Conservation (phyloP, 2,113 vertebrate species). For the Amia ocellicauda region DNA sequence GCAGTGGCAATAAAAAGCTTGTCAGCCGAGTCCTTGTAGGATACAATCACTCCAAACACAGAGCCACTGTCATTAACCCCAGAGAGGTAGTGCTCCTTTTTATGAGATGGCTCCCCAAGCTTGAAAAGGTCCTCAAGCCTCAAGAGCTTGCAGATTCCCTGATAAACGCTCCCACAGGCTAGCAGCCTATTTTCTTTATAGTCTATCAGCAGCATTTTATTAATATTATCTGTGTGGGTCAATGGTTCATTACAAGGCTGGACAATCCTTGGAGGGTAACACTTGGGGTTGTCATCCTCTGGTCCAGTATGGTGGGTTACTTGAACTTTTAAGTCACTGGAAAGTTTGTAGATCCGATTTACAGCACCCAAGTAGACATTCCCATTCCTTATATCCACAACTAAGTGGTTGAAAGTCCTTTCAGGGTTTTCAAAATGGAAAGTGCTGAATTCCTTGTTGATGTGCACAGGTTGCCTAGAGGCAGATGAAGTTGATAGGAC, state of each 20-base stretch:
- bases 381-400: conserved; percentile 89
- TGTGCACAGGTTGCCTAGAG: conserved; percentile 61
- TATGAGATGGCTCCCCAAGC: conserved; percentile 93
- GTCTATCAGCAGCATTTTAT: conserved; percentile 98
- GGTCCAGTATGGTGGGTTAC: conserved; percentile 92
- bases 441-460: conserved; percentile 74
- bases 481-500: conserved; percentile 67
- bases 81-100: conserved; percentile 97
- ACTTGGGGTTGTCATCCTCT: conserved; percentile 96
- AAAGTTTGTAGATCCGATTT: conserved; percentile 96
- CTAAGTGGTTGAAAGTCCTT: conserved; percentile 91
- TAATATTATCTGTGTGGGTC: conserved; percentile 89
- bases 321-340: conserved; percentile 78
- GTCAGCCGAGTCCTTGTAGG: conserved; percentile 86
- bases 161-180: conserved; percentile 93
- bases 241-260: conserved; percentile 92
- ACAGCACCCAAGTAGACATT: conserved; percentile 93
- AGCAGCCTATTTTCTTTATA: conserved; percentile 92
- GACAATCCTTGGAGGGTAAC: conserved; percentile 93
- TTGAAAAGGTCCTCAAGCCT: conserved; percentile 97
- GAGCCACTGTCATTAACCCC: conserved; percentile 95
- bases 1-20: conserved; percentile 95
- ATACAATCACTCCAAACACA: conserved; percentile 95
- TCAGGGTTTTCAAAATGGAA: conserved; percentile 77
- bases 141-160: conserved; percentile 95